Percentiles rank a stretch among this genome's conserved stretches.
Conservation (phyloP, 2,888 invertebrate genomes). For the Lycaena phlaeas region DNA sequence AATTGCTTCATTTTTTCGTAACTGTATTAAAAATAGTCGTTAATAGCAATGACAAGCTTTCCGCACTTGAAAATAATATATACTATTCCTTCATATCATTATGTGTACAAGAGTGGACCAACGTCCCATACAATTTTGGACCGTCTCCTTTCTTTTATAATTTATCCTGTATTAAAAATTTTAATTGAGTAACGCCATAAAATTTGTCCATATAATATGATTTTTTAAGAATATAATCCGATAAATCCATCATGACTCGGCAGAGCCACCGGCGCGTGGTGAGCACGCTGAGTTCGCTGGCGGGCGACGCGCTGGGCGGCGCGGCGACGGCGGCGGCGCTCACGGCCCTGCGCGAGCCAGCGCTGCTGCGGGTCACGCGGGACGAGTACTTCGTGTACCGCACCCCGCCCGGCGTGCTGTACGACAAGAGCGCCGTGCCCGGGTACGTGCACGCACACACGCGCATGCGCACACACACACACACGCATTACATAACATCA, state of each 20-base stretch:
- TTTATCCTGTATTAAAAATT: background rate
- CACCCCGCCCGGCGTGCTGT: constrained; percentile 91
- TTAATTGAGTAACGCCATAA: background rate
- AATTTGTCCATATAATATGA: no score
- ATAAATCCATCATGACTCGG: no score
- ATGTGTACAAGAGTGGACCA: no score
- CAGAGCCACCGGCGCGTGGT: constrained; percentile 51
- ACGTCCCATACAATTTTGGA: no score
- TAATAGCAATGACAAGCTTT: no score
- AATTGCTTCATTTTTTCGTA: no score
- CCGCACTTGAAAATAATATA: no score
- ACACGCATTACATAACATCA: background rate
- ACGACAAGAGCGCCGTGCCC: constrained; percentile 81
- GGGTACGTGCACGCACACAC: constrained; percentile 32
- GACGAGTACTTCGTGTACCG: constrained; percentile 72
- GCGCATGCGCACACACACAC: background rate
- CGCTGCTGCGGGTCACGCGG: constrained; percentile 81
- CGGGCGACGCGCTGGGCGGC: constrained; percentile 78
- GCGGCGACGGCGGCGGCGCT: constrained; percentile 75
- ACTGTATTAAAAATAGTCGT: no score
- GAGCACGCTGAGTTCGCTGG: constrained; percentile 76
- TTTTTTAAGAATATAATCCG: no score
- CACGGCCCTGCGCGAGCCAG: constrained; percentile 74
- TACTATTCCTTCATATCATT: no score
- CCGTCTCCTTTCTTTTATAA: no score